Percentiles rank a stretch among this genome's conserved stretches.
Evolutionary conservation across 2,888 invertebrate genomes (phyloP).

Genomic region (Erannis defoliaria): DNA sequence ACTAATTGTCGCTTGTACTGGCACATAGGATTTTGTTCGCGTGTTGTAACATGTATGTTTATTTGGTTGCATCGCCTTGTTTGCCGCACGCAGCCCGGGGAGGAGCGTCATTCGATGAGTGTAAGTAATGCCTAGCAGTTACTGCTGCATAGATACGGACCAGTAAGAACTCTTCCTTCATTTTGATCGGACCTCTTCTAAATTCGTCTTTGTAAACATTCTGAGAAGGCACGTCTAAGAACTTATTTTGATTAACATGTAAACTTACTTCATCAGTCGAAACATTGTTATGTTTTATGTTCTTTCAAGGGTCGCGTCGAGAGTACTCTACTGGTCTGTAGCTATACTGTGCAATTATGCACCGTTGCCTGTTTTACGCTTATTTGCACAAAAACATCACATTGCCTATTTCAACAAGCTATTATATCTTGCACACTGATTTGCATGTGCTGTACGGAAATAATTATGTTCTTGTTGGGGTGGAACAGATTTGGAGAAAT

Average conservation of each 20-base stretch:
- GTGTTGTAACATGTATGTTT: conserved; percentile 78
- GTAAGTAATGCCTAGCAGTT: conserved; percentile 82
- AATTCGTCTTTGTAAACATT: not conserved
- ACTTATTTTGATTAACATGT: not conserved
- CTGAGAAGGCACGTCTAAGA: not conserved
- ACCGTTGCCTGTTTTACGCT: conserved; percentile 36
- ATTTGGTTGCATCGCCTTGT: conserved; percentile 83
- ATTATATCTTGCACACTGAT: conserved; percentile 25
- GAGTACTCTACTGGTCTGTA: conserved; percentile 17
- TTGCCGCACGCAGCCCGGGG: conserved; percentile 87
- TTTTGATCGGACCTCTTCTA: not conserved
- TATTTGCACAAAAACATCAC: conserved; percentile 36
- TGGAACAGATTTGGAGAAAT: conserved; percentile 24
- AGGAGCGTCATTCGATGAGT: conserved; percentile 91
- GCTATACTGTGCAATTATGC: conserved; percentile 26
- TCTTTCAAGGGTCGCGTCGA: not conserved
- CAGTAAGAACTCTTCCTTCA: conserved; percentile 6
- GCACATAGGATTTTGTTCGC: conserved; percentile 51
- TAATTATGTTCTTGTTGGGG: conserved; percentile 30
- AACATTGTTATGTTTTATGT: not conserved
- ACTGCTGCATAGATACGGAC: conserved; percentile 36
- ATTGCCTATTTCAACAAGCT: conserved; percentile 30
- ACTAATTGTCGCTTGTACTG: conserved; percentile 36
- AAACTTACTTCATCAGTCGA: not conserved
- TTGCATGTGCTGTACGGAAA: conserved; percentile 33